Evolutionary conservation across 2,113 vertebrate genomes (phyloP), one percentile per base, ranked within the genome.

Genomic region (Micromys minutus): DNA sequence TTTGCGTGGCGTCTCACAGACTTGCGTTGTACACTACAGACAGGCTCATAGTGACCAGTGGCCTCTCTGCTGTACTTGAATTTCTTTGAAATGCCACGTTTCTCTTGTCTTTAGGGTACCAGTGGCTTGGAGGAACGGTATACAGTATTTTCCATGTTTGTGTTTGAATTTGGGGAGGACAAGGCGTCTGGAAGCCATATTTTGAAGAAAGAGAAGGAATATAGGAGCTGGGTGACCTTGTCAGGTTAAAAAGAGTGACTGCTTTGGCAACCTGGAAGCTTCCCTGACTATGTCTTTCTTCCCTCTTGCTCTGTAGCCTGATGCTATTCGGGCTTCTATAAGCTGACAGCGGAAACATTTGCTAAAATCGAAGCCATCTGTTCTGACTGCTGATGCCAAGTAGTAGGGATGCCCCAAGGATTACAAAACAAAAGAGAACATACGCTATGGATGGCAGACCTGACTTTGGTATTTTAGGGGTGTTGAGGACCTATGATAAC

Each of bases 351-450:
- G 88, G 94, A 92, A 90, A 75, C 50, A 36, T 24, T 72, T 72
- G 79, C 42, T 52, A 50, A 83, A 83, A 87, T 59, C 36, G 87
- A 94, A 71, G 39, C 89, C 55, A 80, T 90, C 77, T 89, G 81
- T 63, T 61, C 76, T 47, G 47, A 61, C 3, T 89, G 55, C 45
- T 16, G 69, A 47, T 17, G 69, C 42, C 87, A 93, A 88, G 42
- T 63, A 36, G 71, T 42, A 63, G 75, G 52, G 69, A 26, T 83
- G 42, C 67, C 61, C 39, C 19, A 26, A 79, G 24, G 24, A 84
- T 79, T 36, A 31, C 12, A 72, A 81, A 87, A 77, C 63, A 42
- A 83, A 65, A 31, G 5, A 11, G 10, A 79, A 83, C 7, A 55
- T 69, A 85, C 39, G 80, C 47, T 42, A 16, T 39, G 50, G 57